phyloP scores from a whole-genome alignment of 2,113 vertebrate genomes.

The Tachycineta bicolor region DNA sequence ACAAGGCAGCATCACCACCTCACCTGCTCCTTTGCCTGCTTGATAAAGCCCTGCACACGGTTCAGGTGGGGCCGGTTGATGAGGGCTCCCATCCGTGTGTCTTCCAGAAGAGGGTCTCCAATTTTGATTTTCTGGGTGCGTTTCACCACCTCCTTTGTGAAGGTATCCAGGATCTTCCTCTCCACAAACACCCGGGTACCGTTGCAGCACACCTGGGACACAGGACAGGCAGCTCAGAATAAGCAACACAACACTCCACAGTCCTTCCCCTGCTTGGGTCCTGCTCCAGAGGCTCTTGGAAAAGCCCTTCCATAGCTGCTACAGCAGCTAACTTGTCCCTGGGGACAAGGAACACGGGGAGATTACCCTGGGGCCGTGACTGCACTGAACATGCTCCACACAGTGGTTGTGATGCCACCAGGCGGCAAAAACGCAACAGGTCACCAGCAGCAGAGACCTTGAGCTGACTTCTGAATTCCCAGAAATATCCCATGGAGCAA shows the following conservation, averaged over 20 bases:
- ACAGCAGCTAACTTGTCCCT: not conserved
- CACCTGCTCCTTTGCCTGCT: slow-evolving; percentile 88
- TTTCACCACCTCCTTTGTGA: slow-evolving; percentile 89
- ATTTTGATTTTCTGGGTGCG: slow-evolving; percentile 87
- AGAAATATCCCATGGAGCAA: accelerated
- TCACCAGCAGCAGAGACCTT: not conserved
- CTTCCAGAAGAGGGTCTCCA: slow-evolving; percentile 88
- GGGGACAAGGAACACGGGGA: not conserved
- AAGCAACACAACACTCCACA: not conserved
- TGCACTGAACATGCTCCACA: not conserved
- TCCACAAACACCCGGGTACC: slow-evolving; percentile 95
- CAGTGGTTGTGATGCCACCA: not conserved
- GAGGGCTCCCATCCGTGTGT: slow-evolving; percentile 91
- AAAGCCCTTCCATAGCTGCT: not conserved
- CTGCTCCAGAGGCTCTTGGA: not conserved
- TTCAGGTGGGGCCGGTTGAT: slow-evolving; percentile 89
- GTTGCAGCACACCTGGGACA: slow-evolving; percentile 90
- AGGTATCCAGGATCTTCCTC: slow-evolving; percentile 84
- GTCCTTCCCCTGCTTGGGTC: not conserved
- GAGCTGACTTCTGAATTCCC: not conserved
- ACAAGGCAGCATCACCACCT: not conserved
- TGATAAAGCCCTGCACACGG: slow-evolving; percentile 87
- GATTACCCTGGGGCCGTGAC: not conserved
- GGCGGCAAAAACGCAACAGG: not conserved
- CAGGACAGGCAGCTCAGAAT: not conserved